These are phyloP conservation scores for Archips crataeganus DNA, from an alignment of 2,888 invertebrate species.

Conservation along the genomic window DNA sequence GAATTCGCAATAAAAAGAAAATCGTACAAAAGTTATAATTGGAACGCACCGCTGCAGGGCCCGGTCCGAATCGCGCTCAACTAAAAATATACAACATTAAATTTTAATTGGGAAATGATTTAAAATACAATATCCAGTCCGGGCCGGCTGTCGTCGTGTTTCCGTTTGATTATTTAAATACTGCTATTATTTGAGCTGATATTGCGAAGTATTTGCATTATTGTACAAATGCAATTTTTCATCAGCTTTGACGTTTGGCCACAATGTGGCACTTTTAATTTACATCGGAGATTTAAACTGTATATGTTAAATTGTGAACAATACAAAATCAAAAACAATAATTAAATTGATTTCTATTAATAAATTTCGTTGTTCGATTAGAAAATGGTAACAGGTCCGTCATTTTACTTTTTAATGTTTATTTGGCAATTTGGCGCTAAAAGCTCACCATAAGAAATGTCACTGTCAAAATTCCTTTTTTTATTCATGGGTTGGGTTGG, in stretches of 20 bases:
- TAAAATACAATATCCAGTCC: slow-evolving; percentile 36
- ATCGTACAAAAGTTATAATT: slow-evolving; percentile 39
- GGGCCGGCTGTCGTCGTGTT: slow-evolving; percentile 34
- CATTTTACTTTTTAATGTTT: background rate
- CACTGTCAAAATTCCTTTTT: background rate
- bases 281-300: background rate
- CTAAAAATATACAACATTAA: slow-evolving; percentile 37
- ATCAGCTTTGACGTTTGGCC: slow-evolving; percentile 2
- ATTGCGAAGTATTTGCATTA: slow-evolving; percentile 35
- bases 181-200: slow-evolving; percentile 30
- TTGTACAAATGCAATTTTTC: slow-evolving; percentile 19
- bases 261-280: background rate
- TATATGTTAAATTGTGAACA: background rate
- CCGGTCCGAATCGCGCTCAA: slow-evolving; percentile 20
- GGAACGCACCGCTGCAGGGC: slow-evolving; percentile 41
- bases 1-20: slow-evolving; percentile 36
- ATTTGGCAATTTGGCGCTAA: background rate
- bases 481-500: background rate
- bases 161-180: slow-evolving; percentile 36
- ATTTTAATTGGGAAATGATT: slow-evolving; percentile 40
- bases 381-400: too few relatives aligned
- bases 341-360: background rate
- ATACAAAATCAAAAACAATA: too few relatives aligned
- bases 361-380: too few relatives aligned
- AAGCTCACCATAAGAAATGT: background rate